These are phyloP conservation scores for Agrypnia vestita DNA, from an alignment of 1,140 invertebrate genomes.

Conservation along the genomic window DNA sequence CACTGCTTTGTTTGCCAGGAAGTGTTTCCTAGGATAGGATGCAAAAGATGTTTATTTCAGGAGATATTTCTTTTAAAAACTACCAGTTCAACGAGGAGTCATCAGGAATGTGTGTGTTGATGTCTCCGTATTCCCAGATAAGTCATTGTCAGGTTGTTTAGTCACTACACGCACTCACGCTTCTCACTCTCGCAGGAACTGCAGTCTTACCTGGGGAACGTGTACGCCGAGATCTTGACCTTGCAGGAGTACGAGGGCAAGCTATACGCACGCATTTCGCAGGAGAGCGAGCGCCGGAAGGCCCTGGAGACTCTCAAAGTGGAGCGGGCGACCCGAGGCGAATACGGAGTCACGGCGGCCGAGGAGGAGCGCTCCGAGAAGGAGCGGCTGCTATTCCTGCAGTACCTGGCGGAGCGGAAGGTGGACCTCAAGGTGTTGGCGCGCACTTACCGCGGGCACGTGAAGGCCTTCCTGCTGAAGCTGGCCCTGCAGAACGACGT, in stretches of 20 bases:
- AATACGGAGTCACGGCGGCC: conserved; percentile 74
- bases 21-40: no score
- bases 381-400: conserved; percentile 76
- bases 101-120: no score
- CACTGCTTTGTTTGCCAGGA: no score
- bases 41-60: no score
- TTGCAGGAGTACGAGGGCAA: conserved; percentile 72
- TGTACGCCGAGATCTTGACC: conserved; percentile 72
- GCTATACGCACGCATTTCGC: conserved; percentile 71
- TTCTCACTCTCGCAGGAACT: conserved; percentile 64
- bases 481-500: conserved; percentile 83
- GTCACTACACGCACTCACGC: no score
- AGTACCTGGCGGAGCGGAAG: conserved; percentile 76
- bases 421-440: conserved; percentile 79
- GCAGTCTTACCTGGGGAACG: conserved; percentile 72
- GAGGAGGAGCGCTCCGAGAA: conserved; percentile 75
- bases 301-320: conserved; percentile 66
- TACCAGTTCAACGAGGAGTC: no score
- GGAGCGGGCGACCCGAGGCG: conserved; percentile 66
- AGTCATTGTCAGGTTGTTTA: no score
- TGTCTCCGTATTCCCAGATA: no score
- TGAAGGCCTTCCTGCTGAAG: conserved; percentile 87
- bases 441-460: conserved; percentile 78
- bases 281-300: conserved; percentile 71
- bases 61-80: no score